These are phyloP conservation scores for Scaptomyza montana DNA, from an alignment of 1,140 invertebrate genomes.

Conservation along the genomic window DNA sequence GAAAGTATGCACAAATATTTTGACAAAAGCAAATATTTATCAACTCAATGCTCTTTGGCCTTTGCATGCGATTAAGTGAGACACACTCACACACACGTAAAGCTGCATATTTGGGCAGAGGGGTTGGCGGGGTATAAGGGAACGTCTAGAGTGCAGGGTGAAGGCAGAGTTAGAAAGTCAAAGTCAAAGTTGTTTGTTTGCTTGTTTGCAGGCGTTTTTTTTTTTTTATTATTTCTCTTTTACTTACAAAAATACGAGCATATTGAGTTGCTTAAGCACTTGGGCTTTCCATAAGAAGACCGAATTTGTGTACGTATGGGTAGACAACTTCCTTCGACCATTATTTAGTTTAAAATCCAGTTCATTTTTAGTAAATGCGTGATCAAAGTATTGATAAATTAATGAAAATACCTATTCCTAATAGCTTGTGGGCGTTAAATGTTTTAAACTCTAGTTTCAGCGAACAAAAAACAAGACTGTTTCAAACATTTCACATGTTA, in stretches of 20 bases:
- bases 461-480: no score
- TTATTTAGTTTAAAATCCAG: no score
- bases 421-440: no score
- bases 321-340: no score
- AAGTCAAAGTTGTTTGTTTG: constrained; percentile 72
- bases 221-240: constrained; percentile 8
- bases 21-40: constrained; percentile 75
- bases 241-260: not conserved
- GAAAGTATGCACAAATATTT: constrained; percentile 73
- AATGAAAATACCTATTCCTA: no score
- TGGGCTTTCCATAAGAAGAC: not conserved
- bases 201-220: constrained; percentile 33
- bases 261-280: constrained; percentile 4
- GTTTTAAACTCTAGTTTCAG: no score
- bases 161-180: constrained; percentile 59
- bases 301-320: no score
- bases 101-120: constrained; percentile 2
- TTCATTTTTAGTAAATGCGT: no score
- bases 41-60: constrained; percentile 68
- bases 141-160: constrained; percentile 26
- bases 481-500: no score
- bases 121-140: not conserved
- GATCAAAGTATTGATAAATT: no score
- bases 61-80: constrained; percentile 53
- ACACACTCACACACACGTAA: constrained; percentile 29